Evolutionary conservation across 2,888 invertebrate species (phyloP), one percentile per base, ranked within the genome.

Genomic region (Epicampocera succincta): DNA sequence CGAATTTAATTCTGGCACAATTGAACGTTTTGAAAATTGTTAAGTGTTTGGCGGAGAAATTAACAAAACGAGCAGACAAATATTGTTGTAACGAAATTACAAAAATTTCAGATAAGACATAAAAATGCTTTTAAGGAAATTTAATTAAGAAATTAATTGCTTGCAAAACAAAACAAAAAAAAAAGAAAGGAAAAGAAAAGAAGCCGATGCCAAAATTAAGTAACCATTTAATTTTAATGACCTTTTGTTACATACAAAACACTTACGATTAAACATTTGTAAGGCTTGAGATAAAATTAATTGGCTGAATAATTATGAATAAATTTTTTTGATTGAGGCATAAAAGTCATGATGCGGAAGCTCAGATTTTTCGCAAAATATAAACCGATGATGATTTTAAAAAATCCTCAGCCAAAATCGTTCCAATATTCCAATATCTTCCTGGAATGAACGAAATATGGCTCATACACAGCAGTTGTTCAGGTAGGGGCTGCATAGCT

Each of bases 1-100:
- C 58, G 38, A 46, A 61, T 52, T 76, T 61, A 33, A 50, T 76
- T 52, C n/a, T 66, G 52, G 68, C 29, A 58, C 50, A 56, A 50
- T n/a, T 9, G 19, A 21, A 13, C 2, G 38, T 61, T 63, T 19
- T 25, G 9, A 21, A 40, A 54, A 54, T 54, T 8, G 33, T 77
- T 17, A 40, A 65, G 40, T 54, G 21, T 38, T 65, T 66, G 38
- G 0, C n/a, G 44, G 38, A 48, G 44, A 52, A 66, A 66, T 17
- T n/a, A 38, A 29, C 42, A 54, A 52, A 56, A 33, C 5, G 8
- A 29, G 6, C 3, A 29, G 3, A 29, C 29, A 3, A 33, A 33
- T 25, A 3, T 25, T 25, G 25, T 25, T 25, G 25, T 3, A 25
- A 2, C 25, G 8, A 33, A 33, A 33, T 33, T 33, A 33, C 25